Evolutionary conservation across 1,140 invertebrate species (phyloP).

Genomic region (Drosophila nebulosa): DNA sequence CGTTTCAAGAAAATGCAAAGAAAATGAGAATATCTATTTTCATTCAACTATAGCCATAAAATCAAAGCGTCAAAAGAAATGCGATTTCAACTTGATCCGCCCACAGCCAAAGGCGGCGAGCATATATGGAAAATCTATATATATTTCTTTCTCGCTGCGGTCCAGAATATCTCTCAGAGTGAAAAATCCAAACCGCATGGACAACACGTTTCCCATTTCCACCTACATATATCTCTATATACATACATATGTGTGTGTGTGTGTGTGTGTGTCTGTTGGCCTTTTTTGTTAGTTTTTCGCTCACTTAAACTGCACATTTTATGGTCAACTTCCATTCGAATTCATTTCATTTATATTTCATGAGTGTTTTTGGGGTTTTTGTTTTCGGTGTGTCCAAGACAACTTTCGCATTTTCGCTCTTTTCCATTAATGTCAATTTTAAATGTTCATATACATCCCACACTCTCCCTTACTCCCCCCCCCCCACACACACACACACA

Average conservation of each 20-base stretch:
- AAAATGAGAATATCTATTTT: conserved; percentile 19
- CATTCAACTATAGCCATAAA: conserved; percentile 51
- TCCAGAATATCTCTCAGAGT: background rate
- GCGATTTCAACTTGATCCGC: background rate
- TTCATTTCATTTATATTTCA: conserved; percentile 66
- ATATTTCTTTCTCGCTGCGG: background rate
- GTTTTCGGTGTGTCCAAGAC: conserved; percentile 18
- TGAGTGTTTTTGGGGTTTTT: conserved; percentile 36
- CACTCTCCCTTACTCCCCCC: background rate
- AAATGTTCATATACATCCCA: conserved; percentile 48
- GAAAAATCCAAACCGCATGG: conserved; percentile 29
- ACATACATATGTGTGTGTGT: too few species aligned
- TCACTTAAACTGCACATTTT: conserved; percentile 46
- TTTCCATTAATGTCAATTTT: conserved; percentile 59
- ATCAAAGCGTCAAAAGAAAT: conserved; percentile 31
- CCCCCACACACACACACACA: too few species aligned
- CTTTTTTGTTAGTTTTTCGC: conserved; percentile 27
- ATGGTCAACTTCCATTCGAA: conserved; percentile 55
- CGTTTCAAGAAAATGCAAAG: conserved; percentile 2
- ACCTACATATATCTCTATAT: background rate
- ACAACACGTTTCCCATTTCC: conserved; percentile 60
- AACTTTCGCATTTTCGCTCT: conserved; percentile 40
- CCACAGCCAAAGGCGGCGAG: background rate
- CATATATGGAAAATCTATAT: background rate
- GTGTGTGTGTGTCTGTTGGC: too few species aligned